phyloP scores from a whole-genome alignment of 1,140 invertebrate species.

The Pectinophora gossypiella region DNA sequence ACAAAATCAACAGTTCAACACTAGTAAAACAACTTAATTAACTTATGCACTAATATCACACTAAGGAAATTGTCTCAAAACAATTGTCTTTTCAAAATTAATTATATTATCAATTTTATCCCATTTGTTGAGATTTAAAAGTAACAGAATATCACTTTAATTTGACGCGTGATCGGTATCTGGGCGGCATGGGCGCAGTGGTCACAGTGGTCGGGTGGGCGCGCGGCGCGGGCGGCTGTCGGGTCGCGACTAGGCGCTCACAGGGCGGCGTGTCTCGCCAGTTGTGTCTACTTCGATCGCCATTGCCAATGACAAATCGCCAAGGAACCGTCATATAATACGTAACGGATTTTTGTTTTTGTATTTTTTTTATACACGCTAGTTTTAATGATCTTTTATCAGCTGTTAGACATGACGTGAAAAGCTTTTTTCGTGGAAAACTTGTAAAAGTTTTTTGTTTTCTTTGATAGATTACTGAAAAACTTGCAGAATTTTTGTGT shows the following conservation, averaged over 20 bases:
- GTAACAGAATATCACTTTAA: not conserved
- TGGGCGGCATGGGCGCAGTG: not conserved
- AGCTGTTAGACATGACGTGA: no score
- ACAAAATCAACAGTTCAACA: constrained; percentile 10
- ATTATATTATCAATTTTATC: not conserved
- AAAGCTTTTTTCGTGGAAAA: no score
- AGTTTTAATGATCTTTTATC: no score
- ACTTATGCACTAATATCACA: constrained; percentile 2
- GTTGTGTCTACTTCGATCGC: not conserved
- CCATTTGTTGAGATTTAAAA: not conserved
- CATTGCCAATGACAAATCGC: not conserved
- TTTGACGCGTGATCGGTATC: not conserved
- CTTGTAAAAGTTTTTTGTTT: no score
- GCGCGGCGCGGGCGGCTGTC: not conserved
- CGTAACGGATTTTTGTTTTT: no score
- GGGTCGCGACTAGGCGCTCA: not conserved
- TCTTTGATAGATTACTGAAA: no score
- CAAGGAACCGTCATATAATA: not conserved
- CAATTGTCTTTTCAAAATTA: not conserved
- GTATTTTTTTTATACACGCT: no score
- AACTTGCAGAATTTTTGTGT: no score
- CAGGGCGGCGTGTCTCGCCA: not conserved
- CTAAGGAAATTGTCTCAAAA: not conserved
- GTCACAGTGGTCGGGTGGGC: not conserved
- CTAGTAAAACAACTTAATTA: constrained; percentile 1